A percentile compares a stretch with the other conserved stretches of the same genome.
Evolutionary conservation across 2,113 vertebrate species (phyloP).

Genomic region (Equus quagga): DNA sequence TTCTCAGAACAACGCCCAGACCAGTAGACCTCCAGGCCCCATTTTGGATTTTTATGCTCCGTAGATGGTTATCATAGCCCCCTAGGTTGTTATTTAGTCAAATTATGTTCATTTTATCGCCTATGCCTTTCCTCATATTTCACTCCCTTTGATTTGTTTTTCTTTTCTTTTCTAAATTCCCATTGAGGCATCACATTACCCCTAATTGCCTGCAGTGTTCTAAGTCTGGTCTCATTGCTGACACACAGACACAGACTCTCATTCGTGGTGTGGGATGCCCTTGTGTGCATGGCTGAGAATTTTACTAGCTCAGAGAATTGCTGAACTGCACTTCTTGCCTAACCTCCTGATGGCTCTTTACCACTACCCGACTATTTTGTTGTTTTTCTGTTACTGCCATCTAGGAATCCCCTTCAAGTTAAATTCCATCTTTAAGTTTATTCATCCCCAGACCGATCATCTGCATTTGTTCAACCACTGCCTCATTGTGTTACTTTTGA

Average conservation of each 20-base stretch:
- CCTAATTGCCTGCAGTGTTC: constrained; percentile 76
- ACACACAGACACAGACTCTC: constrained; percentile 32
- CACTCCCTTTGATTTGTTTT: constrained; percentile 78
- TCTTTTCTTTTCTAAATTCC: constrained; percentile 79
- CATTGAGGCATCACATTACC: constrained; percentile 73
- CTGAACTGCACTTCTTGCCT: neutral
- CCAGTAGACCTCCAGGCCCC: constrained; percentile 72
- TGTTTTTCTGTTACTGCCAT: constrained; percentile 39
- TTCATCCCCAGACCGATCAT: constrained; percentile 69
- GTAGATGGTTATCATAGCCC: constrained; percentile 76
- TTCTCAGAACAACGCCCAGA: constrained; percentile 15
- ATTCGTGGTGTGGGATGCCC: constrained; percentile 29
- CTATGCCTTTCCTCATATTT: constrained; percentile 77
- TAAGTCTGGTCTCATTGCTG: constrained; percentile 68
- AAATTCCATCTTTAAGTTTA: constrained; percentile 72
- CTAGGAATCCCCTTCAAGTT: constrained; percentile 66
- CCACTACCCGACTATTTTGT: neutral
- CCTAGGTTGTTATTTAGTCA: constrained; percentile 81
- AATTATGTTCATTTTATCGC: constrained; percentile 81
- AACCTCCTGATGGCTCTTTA: neutral
- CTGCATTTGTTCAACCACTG: constrained; percentile 63
- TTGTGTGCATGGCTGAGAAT: neutral
- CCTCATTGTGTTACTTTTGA: constrained; percentile 72
- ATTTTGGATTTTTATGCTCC: constrained; percentile 73
- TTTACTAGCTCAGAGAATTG: neutral